phyloP scores from a whole-genome alignment of 2,797 vertebrate genomes.

The Phrynocephalus forsythii region DNA sequence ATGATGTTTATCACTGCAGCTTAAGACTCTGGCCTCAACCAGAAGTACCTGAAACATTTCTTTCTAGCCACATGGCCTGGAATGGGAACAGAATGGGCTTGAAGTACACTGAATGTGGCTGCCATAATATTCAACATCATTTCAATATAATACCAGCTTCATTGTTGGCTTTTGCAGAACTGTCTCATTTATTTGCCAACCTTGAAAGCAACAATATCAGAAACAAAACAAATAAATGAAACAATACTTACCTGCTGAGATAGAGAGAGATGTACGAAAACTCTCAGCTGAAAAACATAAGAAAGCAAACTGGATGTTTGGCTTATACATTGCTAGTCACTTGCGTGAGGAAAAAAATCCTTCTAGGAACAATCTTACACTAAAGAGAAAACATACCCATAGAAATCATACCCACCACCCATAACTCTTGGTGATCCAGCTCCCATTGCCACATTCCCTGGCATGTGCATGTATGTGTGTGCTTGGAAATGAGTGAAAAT shows the following conservation, averaged over 20 bases:
- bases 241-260: background rate
- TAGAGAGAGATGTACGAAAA: background rate
- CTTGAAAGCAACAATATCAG: background rate
- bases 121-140: background rate
- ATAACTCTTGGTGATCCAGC: background rate
- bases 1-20: too few species aligned
- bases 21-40: background rate
- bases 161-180: background rate
- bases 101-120: too few species aligned
- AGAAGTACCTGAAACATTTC: background rate
- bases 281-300: background rate
- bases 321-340: background rate
- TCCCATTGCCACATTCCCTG: background rate
- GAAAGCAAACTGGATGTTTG: background rate
- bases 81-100: background rate
- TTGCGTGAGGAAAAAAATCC: background rate
- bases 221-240: background rate
- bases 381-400: background rate
- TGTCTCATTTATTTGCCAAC: background rate
- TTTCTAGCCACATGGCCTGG: background rate
- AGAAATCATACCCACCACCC: background rate
- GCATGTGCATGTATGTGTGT: too few species aligned
- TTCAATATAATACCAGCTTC: background rate
- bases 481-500: background rate
- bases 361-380: background rate